Base-by-base conservation (phyloP, 2,888 invertebrate species). In the Agrotis ipsilon region DNA sequence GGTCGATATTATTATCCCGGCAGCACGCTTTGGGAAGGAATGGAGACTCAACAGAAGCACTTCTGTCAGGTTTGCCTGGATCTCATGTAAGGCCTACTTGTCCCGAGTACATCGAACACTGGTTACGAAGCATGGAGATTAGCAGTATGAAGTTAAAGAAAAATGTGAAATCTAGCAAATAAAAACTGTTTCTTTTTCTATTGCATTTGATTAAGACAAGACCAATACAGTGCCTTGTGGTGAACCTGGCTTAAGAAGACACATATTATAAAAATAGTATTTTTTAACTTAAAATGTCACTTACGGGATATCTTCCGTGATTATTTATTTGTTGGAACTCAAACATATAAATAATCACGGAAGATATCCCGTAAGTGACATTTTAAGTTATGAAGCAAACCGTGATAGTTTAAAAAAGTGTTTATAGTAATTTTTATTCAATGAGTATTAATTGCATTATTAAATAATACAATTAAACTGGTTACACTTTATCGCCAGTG, bases 1-100 rank as follows among this genome's bases (percentile, higher is more conserved):
- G 96, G 64, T 95, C 93, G 77, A 81, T 93, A 4, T 74, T 96
- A 14, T 85, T 94, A 54, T 96, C 96, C 27, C 94, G 92, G 2
- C 96, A 96, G 65, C 91, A 93, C 69, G 94, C 92, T 1, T 84
- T 95, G 55, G 90, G 92, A 1, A 75, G 66, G 11, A 73, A 86
- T 14, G 89, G 88, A 32, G 79, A 88, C 13, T 89, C 92, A 1
- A 84, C 88, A 0, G 77, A 84, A 49, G 82, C 75, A 0, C 85
- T 94, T 13, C 76, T 95, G 2, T 70, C 85, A 67, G 90, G 82
- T 11, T 69, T 94, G 5, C 82, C 88, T 21, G 92, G 92, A 2
- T 89, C 87, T 0, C 81, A 88, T 45, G 59, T 24, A 3, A 85
- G 18, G 19, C 90, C 84, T 11, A 52, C 57, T 9, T 93, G 93